Base-by-base conservation (phyloP, 2,797 vertebrate genomes). In the Myotis myotis region DNA sequence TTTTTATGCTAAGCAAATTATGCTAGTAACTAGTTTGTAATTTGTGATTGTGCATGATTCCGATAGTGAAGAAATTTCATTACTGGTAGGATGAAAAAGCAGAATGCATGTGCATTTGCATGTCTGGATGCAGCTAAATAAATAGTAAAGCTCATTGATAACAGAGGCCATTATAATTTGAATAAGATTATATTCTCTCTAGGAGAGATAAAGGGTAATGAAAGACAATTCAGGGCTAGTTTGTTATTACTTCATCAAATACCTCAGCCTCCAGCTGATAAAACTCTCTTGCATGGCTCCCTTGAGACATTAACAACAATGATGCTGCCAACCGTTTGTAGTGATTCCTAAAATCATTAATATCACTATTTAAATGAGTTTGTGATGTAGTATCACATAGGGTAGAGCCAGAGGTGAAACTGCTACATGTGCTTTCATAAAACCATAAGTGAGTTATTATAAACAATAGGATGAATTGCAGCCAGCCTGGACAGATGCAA, bases 221-320 rank as follows among this genome's bases (percentile, higher is more conserved):
- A 98, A 98, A 98, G 98, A 98, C 98, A 98, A 98, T 98, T 98
- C 98, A 91, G 98, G 97, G 97, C 97, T 97, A 98, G 98, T 98
- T 98, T 98, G 98, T 98, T 98, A 98, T 98, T 98, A 98, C 98
- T 98, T 98, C 98, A 98, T 98, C 98, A 98, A 98, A 98, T 96
- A 97, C 97, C 97, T 98, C 97, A 97, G 97, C 94, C 97, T 97
- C 96, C 66, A 98, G 98, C 98, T 98, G 98, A 98, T 98, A 98
- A 98, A 98, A 97, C 96, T 97, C 93, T 33, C 94, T 74, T 94
- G 87, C 84, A 97, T 81, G 74, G 89, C 97, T 98, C 98, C 95
- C 97, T 22, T 10, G 97, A 98, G 98, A 97, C 98, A 96, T 97
- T 98, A 98, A 98, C 15, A 64, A 92, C 96, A 96, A 96, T 9